Base-by-base conservation (phyloP, 1,140 invertebrate species). In the Ylistrum balloti region DNA sequence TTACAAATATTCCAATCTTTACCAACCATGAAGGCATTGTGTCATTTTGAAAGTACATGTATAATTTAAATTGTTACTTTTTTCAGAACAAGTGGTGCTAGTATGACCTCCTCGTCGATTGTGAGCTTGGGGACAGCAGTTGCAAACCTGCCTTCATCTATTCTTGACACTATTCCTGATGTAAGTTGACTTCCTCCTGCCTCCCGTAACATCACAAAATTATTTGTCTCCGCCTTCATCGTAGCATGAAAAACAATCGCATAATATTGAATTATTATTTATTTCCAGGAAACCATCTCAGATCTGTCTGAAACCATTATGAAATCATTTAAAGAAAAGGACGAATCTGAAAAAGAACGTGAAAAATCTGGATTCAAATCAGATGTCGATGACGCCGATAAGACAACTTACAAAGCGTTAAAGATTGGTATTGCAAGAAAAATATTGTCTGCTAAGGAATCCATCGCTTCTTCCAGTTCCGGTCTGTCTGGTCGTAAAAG, bases 251-350 rank as follows among this genome's bases (percentile, higher is more conserved):
- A 28, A 86, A 11, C 2, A 28, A 15, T 86, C 1, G 32, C 20
- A 10, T 33, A 20, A 33, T 33, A 33, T 33, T 13, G 20, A 33
- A 33, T 56, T 41, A n/a, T 85, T 88, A 2, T 33, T 17, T 17
- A 7, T 22, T 89, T 89, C 0, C 34, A 89, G 88, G 17, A 56
- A 48, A 33, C 45, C n/a, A 20, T 89, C 1, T 89, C 85, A 48
- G 88, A 89, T 34, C 86, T 89, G 32, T 48, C 85, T 89, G 88
- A 89, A 86, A 89, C 86, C 15, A 48, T 89, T 10, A 35, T 33
- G 48, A 48, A 34, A 48, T 32, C 88, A 22, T 89, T 89, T 32
- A 89, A 89, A 89, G 88, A 89, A 10, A 90, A 90, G n/a, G 48
- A 85, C 7, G 48, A 90, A 38, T 74, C 56, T 22, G 48, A 88